Conservation (phyloP, 2,113 vertebrate species). For the Mormyrus lacerda region DNA sequence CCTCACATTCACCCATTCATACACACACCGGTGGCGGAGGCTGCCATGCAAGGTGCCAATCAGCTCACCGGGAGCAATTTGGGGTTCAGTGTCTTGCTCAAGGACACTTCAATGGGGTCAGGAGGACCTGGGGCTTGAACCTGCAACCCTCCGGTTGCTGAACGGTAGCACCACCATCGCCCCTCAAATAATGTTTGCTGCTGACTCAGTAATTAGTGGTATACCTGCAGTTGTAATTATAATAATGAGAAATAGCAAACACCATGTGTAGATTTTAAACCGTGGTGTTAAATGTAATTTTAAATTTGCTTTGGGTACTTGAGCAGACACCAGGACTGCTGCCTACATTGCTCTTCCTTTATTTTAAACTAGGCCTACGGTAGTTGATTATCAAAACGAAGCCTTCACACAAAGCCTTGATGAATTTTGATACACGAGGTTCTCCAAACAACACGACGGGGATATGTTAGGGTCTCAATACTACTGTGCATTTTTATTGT, state of each 20-base stretch:
- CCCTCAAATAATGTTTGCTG: background rate
- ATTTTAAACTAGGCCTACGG: background rate
- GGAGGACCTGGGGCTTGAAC: no score
- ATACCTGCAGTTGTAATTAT: background rate
- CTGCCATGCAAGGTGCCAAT: no score
- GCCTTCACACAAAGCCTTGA: background rate
- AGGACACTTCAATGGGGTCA: no score
- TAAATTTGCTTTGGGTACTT: background rate
- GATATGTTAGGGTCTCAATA: background rate
- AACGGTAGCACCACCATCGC: no score
- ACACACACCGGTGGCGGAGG: no score
- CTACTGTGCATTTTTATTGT: background rate
- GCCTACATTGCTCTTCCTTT: background rate
- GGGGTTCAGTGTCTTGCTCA: no score
- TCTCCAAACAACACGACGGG: background rate
- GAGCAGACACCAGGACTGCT: background rate
- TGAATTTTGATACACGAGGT: background rate
- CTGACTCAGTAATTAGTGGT: no score
- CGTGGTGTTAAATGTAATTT: background rate
- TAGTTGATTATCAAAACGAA: background rate
- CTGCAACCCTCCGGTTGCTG: no score
- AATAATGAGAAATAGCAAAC: background rate
- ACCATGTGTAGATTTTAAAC: background rate
- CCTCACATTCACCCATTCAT: no score
- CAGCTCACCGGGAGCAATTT: no score